Evolutionary conservation across 2,888 invertebrate genomes (phyloP).

Genomic region (Tiliacea aurago): DNA sequence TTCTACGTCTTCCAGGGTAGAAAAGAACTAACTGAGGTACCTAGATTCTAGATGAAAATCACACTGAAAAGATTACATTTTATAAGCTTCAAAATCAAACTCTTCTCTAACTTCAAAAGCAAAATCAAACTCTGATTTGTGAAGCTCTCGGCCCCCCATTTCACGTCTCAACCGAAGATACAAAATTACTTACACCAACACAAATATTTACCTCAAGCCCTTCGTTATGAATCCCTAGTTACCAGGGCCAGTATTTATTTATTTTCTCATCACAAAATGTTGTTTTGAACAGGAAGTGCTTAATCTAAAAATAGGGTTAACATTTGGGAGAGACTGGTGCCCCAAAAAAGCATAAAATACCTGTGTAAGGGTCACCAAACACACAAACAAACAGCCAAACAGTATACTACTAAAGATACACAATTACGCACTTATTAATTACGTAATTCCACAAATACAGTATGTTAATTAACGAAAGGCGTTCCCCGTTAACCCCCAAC

Average conservation of each 20-base stretch:
- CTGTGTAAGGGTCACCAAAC: no score
- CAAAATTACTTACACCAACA: background rate
- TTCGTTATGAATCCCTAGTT: background rate
- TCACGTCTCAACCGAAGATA: background rate
- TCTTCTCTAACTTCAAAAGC: no score
- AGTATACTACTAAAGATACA: conserved; percentile 26
- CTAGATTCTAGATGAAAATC: background rate
- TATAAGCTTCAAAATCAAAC: background rate
- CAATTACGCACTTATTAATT: background rate
- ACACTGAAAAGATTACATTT: background rate
- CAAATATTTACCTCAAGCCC: conserved; percentile 12
- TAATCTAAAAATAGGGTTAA: no score
- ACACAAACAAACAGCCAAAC: no score
- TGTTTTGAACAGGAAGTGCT: no score
- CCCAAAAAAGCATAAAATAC: no score
- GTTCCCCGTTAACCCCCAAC: no score
- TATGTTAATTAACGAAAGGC: no score
- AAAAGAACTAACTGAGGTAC: no score
- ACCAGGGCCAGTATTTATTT: background rate
- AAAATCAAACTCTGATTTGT: background rate
- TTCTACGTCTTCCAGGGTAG: background rate
- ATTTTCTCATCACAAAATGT: no score
- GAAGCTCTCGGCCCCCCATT: background rate
- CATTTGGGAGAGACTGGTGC: no score
- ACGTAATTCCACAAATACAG: conserved; percentile 4